Percentiles rank a stretch among this genome's conserved stretches.
These are phyloP conservation scores for Oreohelix idahoensis DNA, from an alignment of 1,140 invertebrate species.

Conservation along the genomic window DNA sequence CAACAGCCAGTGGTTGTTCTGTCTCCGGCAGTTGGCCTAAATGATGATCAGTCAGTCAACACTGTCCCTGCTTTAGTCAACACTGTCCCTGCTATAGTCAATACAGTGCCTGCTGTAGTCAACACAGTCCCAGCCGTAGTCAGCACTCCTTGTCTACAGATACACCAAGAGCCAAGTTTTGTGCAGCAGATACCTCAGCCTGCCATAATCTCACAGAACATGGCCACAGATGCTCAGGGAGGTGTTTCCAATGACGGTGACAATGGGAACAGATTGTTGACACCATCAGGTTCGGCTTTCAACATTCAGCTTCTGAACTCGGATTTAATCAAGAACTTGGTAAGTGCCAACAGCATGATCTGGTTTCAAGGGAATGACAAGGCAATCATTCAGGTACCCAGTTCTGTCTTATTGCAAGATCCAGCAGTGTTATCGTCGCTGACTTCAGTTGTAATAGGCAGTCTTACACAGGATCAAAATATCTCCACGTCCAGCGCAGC, in stretches of 20 bases:
- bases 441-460: neutral
- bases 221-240: constrained; percentile 5
- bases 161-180: neutral
- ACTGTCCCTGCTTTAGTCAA: neutral
- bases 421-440: neutral
- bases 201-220: neutral
- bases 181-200: neutral
- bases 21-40: neutral
- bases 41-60: neutral
- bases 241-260: neutral
- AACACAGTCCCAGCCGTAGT: neutral
- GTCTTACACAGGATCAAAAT: neutral
- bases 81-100: neutral
- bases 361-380: constrained; percentile 20
- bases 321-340: neutral
- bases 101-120: neutral
- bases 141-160: neutral
- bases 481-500: neutral
- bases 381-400: constrained; percentile 21
- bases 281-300: neutral
- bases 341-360: constrained; percentile 15
- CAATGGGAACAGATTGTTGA: neutral
- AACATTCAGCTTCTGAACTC: constrained; percentile 1
- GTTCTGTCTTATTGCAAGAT: neutral
- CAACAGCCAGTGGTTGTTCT: neutral